Evolutionary conservation across 2,888 invertebrate genomes (phyloP), one percentile per base, ranked within the genome.

Genomic region (Catocala nupta): DNA sequence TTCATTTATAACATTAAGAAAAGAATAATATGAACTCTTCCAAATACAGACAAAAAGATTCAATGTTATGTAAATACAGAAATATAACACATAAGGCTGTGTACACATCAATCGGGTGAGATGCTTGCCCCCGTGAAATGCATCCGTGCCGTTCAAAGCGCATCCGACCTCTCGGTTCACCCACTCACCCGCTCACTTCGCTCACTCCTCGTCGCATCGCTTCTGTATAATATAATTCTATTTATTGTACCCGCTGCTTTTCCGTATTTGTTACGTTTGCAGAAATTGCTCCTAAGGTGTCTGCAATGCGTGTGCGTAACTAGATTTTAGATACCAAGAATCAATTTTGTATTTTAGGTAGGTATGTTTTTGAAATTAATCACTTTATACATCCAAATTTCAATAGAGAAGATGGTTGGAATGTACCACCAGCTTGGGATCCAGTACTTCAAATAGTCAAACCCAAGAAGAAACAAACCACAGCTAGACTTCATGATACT

Each of bases 141-240:
- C 65, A 65, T 53, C 45, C 54, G 36, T 48, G 43, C 13, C 61
- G 48, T 48, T 48, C 58, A 65, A 61, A 65, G 61, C 57, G 60
- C 56, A 59, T 44, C 11, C 48, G 16, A 4, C n/a, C 9, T 36
- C 11, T 6, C 16, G 16, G 13, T 8, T 25, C 13, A 9, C 9
- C 36, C 8, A 5, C 7, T 3, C n/a, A 34, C 33, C 49, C 25
- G 25, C 25, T 25, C 25, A 25, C 25, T 25, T 25, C 25, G 25
- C 25, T 1, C 25, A 25, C 25, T 25, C 11, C 12, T 10, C 48
- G 0, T 13, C 43, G 42, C 34, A 49, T n/a, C 42, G 48, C 25
- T 45, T 45, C 51, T 56, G 59, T 57, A 50, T 68, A 54, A 63
- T 63, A 58, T 67, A 60, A 57, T 63, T 67, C 9, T 53, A 59